Evolutionary conservation across 1,140 invertebrate species (phyloP), one percentile per base, ranked within the genome.

Genomic region (Eriosoma lanigerum): DNA sequence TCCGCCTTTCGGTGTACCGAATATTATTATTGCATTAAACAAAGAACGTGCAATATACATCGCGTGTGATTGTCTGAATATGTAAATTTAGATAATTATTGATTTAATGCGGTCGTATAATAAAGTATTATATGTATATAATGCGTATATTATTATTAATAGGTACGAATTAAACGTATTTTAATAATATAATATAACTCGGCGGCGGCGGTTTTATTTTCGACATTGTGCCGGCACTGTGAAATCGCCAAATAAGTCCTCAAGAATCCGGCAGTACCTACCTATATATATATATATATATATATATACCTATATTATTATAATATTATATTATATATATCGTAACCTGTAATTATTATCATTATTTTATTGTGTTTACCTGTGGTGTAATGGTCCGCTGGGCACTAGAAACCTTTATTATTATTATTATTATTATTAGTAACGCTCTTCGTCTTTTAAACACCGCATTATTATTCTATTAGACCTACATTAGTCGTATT

Each of bases 151-250:
- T 26, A 15, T 24, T 56, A n/a, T n/a, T n/a, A n/a, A n/a, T n/a
- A n/a, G n/a, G n/a, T 13, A 21, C 5, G 21, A 10, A 56, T 56
- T 56, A 56, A 13, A 24, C 24, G 9, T 24, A 62, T 62, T 3
- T 17, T 62, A 62, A 62, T 62, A 62, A 19, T 29, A 62, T 62
- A 62, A 62, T 62, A n/a, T n/a, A n/a, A n/a, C n/a, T n/a, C n/a
- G n/a, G n/a, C n/a, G n/a, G n/a, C n/a, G n/a, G n/a, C n/a, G n/a
- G n/a, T n/a, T n/a, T n/a, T n/a, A n/a, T n/a, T n/a, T n/a, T n/a
- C n/a, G n/a, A n/a, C n/a, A n/a, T n/a, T n/a, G n/a, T n/a, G n/a
- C n/a, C n/a, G n/a, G 8, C 26, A 29, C 58, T 29, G 58, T 29
- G 26, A 29, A 62, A 62, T 62, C 58, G 58, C 24, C 58, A 26